Evolutionary conservation across 2,888 invertebrate genomes (phyloP).

Genomic region (Iselma pallidipennis): DNA sequence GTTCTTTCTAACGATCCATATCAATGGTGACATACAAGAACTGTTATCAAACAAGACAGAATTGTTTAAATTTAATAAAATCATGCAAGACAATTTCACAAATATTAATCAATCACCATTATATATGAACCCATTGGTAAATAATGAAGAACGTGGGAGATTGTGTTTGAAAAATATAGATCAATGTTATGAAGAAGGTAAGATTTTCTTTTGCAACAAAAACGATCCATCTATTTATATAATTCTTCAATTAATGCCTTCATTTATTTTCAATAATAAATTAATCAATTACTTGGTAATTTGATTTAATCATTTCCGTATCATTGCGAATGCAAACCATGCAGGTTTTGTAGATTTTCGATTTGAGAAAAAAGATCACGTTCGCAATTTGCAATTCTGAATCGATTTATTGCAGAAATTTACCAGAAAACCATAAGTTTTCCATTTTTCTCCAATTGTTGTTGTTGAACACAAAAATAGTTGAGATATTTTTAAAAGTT

Average conservation of each 20-base stretch:
- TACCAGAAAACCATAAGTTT: too few species aligned
- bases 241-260: too few species aligned
- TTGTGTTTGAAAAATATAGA: slow-evolving; percentile 45
- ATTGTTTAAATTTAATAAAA: neutral
- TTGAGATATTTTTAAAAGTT: too few species aligned
- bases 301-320: neutral
- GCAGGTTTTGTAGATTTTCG: neutral
- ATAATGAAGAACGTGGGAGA: slow-evolving; percentile 39
- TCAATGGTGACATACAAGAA: slow-evolving; percentile 15
- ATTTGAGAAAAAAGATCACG: neutral
- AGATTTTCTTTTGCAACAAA: slow-evolving; percentile 16
- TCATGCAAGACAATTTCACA: neutral
- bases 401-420: too few species aligned
- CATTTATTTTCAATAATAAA: neutral
- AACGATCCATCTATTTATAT: too few species aligned
- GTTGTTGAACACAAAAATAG: too few species aligned
- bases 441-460: too few species aligned
- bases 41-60: neutral
- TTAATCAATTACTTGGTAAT: neutral
- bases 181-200: slow-evolving; percentile 46
- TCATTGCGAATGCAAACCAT: neutral
- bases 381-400: neutral
- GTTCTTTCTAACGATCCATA: slow-evolving; percentile 18
- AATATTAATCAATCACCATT: neutral
- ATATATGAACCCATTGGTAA: slow-evolving; percentile 3